A percentile compares a stretch with the other conserved stretches of the same genome.
These are phyloP conservation scores for Calyptomena viridis DNA, from an alignment of 2,113 vertebrate genomes.

Conservation along the genomic window DNA sequence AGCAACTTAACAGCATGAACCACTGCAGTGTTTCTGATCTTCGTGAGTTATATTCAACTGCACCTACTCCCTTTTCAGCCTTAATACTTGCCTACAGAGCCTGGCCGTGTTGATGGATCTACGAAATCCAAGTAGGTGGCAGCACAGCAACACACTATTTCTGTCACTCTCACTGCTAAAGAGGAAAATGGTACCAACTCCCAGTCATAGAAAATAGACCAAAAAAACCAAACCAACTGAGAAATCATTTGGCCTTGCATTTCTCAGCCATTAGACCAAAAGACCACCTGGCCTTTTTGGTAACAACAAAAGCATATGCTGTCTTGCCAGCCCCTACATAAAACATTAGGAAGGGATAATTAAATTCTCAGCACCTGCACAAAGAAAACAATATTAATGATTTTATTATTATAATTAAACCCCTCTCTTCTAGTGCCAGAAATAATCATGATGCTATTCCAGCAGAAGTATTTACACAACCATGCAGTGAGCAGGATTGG, in stretches of 20 bases:
- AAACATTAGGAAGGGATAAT: background rate
- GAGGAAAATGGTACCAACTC: constrained; percentile 38
- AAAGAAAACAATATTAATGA: background rate
- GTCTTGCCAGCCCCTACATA: background rate
- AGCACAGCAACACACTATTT: constrained; percentile 62
- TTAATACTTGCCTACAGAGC: constrained; percentile 51
- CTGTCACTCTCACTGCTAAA: constrained; percentile 25
- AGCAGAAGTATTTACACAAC: background rate
- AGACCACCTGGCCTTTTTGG: background rate
- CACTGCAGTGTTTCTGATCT: constrained; percentile 8
- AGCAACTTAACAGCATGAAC: background rate
- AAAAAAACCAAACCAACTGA: background rate
- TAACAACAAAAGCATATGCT: background rate
- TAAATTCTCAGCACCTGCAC: background rate
- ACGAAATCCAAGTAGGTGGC: constrained; percentile 55
- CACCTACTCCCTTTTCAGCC: constrained; percentile 45
- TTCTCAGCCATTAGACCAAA: constrained; percentile 10
- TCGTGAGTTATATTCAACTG: constrained; percentile 30
- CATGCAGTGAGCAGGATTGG: background rate
- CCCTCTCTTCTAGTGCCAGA: background rate
- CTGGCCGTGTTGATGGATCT: constrained; percentile 41
- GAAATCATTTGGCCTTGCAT: background rate
- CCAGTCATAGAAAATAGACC: background rate
- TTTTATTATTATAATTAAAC: background rate
- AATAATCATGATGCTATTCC: background rate